These are phyloP conservation scores for Capricornis sumatraensis DNA, from an alignment of 2,113 vertebrate genomes.

Conservation along the genomic window DNA sequence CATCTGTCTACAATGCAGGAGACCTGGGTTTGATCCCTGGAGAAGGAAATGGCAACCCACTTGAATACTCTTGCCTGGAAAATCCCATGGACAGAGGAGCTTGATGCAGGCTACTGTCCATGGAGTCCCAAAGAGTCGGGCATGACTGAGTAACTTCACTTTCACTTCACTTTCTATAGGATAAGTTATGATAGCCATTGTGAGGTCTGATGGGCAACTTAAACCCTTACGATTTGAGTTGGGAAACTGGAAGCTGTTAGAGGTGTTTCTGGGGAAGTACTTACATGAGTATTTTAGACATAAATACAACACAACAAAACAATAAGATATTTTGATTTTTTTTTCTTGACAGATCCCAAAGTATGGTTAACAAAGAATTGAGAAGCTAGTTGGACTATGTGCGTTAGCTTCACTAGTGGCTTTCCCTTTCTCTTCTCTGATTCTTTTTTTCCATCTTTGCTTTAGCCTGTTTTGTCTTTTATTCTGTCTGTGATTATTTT, in stretches of 20 bases:
- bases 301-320: not conserved
- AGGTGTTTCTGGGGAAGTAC: not conserved
- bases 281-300: not conserved
- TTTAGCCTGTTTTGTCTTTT: conserved; percentile 27
- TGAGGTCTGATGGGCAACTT: not conserved
- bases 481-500: not conserved
- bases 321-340: not conserved
- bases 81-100: too few relatives aligned
- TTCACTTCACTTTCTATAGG: too few relatives aligned
- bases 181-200: not conserved
- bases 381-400: not conserved
- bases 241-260: not conserved
- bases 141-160: fast-evolving
- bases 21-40: too few relatives aligned
- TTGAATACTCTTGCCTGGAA: too few relatives aligned
- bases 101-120: too few relatives aligned
- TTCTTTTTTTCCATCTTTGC: not conserved
- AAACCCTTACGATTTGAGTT: not conserved
- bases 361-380: not conserved
- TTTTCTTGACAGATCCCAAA: not conserved
- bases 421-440: not conserved
- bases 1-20: too few relatives aligned
- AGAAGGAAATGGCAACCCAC: too few relatives aligned
- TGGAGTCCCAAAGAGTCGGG: too few relatives aligned
- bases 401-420: not conserved